These are phyloP conservation scores for Helleia helle DNA, from an alignment of 2,888 invertebrate genomes.

Conservation along the genomic window DNA sequence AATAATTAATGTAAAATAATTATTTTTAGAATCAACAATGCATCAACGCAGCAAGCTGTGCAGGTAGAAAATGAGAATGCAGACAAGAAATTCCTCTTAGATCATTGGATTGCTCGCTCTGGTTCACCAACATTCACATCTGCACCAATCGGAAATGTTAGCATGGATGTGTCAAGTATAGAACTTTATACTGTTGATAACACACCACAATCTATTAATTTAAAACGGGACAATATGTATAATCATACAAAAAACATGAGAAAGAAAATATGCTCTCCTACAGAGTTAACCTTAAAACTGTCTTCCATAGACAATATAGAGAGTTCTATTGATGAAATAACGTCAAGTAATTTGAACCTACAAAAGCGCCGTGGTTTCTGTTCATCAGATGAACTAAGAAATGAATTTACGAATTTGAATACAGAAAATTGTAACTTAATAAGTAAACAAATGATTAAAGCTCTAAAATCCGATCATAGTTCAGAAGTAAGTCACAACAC, in stretches of 20 bases:
- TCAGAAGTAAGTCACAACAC: slow-evolving; percentile 64
- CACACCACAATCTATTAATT: slow-evolving; percentile 43
- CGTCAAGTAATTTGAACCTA: slow-evolving; percentile 51
- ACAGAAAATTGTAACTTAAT: slow-evolving; percentile 44
- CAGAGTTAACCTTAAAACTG: slow-evolving; percentile 59
- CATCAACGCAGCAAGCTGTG: slow-evolving; percentile 29
- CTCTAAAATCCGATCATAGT: slow-evolving; percentile 48
- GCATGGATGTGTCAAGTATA: slow-evolving; percentile 56
- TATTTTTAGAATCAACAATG: slow-evolving; percentile 23
- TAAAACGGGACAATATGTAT: slow-evolving; percentile 35
- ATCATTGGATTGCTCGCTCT: slow-evolving; percentile 68
- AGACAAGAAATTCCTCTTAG: slow-evolving; percentile 66
- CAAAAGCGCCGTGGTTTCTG: slow-evolving; percentile 74
- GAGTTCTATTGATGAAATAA: slow-evolving; percentile 62
- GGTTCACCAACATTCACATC: slow-evolving; percentile 66
- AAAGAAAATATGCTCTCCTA: slow-evolving; percentile 62
- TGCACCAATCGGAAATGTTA: slow-evolving; percentile 55
- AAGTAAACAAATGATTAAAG: slow-evolving; percentile 48
- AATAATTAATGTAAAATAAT: no score
- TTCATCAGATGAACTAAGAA: slow-evolving; percentile 65
- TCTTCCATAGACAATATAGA: slow-evolving; percentile 53
- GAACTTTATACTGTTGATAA: slow-evolving; percentile 66
- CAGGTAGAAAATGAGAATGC: slow-evolving; percentile 54
- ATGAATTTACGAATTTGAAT: slow-evolving; percentile 49
- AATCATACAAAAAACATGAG: slow-evolving; percentile 37